These are phyloP conservation scores for Eospalax fontanierii DNA, from an alignment of 2,797 vertebrate species.

Conservation along the genomic window DNA sequence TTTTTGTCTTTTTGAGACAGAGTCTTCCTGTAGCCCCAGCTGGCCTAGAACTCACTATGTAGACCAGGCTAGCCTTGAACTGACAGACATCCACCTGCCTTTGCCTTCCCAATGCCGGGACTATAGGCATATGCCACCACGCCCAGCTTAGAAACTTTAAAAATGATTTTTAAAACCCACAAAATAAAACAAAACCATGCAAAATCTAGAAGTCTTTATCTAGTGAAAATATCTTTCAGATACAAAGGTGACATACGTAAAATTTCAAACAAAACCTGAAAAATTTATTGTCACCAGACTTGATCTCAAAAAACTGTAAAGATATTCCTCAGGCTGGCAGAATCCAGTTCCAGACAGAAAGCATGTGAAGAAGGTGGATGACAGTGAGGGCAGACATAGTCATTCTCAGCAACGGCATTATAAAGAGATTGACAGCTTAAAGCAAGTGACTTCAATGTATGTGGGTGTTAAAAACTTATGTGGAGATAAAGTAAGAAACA, in stretches of 20 bases:
- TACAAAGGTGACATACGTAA: background rate
- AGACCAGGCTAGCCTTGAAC: no score
- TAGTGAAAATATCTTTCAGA: slow-evolving; percentile 23
- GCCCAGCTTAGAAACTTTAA: no score
- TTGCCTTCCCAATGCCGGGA: no score
- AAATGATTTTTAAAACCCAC: background rate
- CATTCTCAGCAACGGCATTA: background rate
- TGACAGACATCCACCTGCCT: no score
- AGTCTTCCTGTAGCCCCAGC: no score
- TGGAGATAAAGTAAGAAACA: background rate
- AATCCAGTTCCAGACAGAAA: background rate
- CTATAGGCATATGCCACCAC: no score
- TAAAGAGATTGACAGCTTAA: background rate
- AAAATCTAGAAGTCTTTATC: background rate
- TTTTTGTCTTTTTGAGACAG: no score
- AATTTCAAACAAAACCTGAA: background rate
- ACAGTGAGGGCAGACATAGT: background rate
- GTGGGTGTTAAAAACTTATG: background rate
- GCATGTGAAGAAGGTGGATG: background rate
- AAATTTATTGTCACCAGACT: background rate
- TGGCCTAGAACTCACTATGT: no score
- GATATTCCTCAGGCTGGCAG: background rate
- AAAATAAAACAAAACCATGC: background rate
- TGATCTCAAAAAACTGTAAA: background rate
- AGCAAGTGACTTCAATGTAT: background rate